phyloP scores from a whole-genome alignment of 1,140 invertebrate species.

The Drosophila guanche region DNA sequence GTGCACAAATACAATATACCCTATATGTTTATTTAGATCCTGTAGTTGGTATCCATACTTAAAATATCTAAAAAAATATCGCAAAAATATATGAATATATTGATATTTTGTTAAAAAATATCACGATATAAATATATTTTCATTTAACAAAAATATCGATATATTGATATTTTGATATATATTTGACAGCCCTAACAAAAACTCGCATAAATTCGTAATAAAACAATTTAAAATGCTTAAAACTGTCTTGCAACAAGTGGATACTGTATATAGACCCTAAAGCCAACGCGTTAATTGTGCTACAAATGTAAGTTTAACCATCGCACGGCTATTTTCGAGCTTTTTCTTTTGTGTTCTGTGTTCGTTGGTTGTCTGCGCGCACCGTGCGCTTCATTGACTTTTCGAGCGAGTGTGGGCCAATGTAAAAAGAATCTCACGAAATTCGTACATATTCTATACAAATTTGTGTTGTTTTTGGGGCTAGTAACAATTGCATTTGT shows the following conservation, averaged over 20 bases:
- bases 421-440: slow-evolving; percentile 19
- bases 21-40: too few species aligned
- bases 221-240: slow-evolving; percentile 29
- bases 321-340: slow-evolving; percentile 31
- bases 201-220: slow-evolving; percentile 25
- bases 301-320: slow-evolving; percentile 47
- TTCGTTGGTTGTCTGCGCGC: slow-evolving; percentile 63
- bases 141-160: too few species aligned
- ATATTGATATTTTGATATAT: too few species aligned
- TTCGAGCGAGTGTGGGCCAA: slow-evolving; percentile 43
- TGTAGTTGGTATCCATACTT: too few species aligned
- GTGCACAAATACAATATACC: too few species aligned
- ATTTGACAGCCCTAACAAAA: slow-evolving; percentile 5
- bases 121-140: slow-evolving; percentile 12
- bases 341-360: slow-evolving; percentile 70
- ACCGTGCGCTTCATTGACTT: slow-evolving; percentile 76
- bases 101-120: slow-evolving; percentile 7
- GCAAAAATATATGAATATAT: too few species aligned
- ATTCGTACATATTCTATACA: slow-evolving; percentile 12
- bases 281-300: slow-evolving; percentile 4
- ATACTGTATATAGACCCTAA: slow-evolving; percentile 1
- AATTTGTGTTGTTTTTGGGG: slow-evolving; percentile 2
- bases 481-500: slow-evolving; percentile 1
- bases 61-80: too few species aligned
- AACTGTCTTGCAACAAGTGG: slow-evolving; percentile 21